phyloP scores from a whole-genome alignment of 2,797 vertebrate species.

The Macropus fuliginosus region DNA sequence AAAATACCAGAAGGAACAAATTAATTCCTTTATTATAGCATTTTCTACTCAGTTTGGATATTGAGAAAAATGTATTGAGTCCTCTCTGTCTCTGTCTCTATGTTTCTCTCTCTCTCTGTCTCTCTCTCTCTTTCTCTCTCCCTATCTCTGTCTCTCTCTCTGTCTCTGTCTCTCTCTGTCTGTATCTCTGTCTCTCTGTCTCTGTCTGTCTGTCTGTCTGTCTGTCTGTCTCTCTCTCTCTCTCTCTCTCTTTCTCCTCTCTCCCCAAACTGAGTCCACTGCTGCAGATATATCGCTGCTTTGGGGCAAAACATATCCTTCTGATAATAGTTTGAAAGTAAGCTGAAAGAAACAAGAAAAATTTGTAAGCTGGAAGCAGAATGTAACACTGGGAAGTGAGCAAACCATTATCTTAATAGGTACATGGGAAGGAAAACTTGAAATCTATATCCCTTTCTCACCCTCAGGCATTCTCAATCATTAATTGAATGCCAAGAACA shows the following conservation, averaged over 20 bases:
- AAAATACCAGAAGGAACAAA: slow-evolving; percentile 7
- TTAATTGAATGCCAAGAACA: background rate
- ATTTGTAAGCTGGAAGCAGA: background rate
- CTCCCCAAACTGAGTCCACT: background rate
- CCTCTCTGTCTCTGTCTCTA: too few relatives aligned
- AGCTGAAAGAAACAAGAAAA: background rate
- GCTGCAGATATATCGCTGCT: background rate
- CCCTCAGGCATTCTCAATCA: background rate
- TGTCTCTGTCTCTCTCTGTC: too few relatives aligned
- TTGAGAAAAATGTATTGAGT: background rate
- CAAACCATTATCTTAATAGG: slow-evolving; percentile 21
- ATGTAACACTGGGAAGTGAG: background rate
- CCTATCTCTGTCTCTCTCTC: background rate
- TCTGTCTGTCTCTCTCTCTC: background rate
- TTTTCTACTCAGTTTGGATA: background rate
- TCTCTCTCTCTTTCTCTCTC: background rate
- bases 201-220: background rate
- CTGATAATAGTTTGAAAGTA: background rate
- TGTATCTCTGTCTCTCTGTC: too few relatives aligned
- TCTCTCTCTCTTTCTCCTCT: background rate
- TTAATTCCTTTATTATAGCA: slow-evolving; percentile 18
- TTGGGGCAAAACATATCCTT: background rate
- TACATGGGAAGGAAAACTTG: background rate
- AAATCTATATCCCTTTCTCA: background rate
- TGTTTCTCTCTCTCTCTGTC: background rate